These are phyloP conservation scores for Burhinus bistriatus DNA, from an alignment of 2,113 vertebrate genomes.

Conservation along the genomic window DNA sequence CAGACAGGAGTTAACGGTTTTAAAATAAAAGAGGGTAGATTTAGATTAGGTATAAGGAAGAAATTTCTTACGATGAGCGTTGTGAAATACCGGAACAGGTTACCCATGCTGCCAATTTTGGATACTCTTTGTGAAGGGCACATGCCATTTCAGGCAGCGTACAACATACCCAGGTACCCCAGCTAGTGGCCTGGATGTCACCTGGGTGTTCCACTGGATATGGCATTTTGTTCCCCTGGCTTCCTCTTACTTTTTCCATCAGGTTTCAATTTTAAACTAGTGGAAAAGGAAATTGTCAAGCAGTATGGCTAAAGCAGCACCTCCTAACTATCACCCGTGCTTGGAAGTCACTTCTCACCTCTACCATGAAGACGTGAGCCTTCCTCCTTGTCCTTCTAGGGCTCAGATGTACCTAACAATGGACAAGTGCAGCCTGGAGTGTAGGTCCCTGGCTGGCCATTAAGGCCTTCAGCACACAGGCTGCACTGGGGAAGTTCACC, in stretches of 20 bases:
- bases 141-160: not conserved
- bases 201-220: not conserved
- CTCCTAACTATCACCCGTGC: not conserved
- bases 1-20: not conserved
- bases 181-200: not conserved
- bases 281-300: not conserved
- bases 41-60: not conserved
- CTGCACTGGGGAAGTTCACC: not conserved
- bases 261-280: not conserved
- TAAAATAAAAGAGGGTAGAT: not conserved
- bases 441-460: not conserved
- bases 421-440: not conserved
- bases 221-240: not conserved
- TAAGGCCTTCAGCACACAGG: not conserved
- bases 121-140: not conserved
- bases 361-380: not conserved
- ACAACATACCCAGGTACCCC: not conserved
- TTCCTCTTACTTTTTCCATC: not conserved
- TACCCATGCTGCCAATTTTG: not conserved
- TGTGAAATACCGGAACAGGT: not conserved
- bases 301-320: not conserved
- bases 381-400: not conserved
- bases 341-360: not conserved
- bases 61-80: not conserved
- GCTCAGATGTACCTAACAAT: not conserved